These are phyloP conservation scores for Corythornis leucogaster DNA, from an alignment of 2,797 vertebrate genomes.

Conservation along the genomic window DNA sequence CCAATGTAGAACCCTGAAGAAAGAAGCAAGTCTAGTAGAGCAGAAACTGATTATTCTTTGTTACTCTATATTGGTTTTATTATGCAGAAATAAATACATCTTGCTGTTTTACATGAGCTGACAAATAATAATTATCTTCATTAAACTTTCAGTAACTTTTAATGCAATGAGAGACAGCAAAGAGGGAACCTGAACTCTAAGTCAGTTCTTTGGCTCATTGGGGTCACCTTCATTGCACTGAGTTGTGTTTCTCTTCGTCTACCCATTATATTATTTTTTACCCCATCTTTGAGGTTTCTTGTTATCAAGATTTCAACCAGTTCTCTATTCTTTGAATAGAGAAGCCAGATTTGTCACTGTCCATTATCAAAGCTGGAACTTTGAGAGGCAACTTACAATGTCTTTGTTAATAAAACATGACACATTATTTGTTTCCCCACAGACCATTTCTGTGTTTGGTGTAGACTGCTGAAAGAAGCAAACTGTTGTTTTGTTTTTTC, in stretches of 20 bases:
- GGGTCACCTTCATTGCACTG: not conserved
- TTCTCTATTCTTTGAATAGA: not conserved
- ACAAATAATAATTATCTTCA: slow-evolving; percentile 18
- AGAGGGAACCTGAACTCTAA: not conserved
- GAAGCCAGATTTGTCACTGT: not conserved
- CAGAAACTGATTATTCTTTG: not conserved
- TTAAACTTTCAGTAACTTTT: slow-evolving; percentile 2
- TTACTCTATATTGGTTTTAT: slow-evolving; percentile 7
- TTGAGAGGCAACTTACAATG: not conserved
- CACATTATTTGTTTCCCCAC: not conserved
- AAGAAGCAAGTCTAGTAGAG: not conserved
- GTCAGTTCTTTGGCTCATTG: not conserved
- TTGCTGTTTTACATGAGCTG: not conserved
- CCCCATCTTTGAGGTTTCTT: not conserved
- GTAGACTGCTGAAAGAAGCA: not conserved
- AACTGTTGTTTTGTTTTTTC: not conserved
- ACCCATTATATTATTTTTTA: not conserved
- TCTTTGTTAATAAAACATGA: not conserved
- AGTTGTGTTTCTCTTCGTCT: not conserved
- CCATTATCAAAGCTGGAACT: not conserved
- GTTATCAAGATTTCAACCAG: not conserved
- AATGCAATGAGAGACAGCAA: not conserved
- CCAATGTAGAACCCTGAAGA: not conserved
- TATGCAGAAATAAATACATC: slow-evolving; percentile 10
- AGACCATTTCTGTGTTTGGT: not conserved